Base-by-base conservation (phyloP, 1,140 invertebrate species). In the Aphidius gifuensis region DNA sequence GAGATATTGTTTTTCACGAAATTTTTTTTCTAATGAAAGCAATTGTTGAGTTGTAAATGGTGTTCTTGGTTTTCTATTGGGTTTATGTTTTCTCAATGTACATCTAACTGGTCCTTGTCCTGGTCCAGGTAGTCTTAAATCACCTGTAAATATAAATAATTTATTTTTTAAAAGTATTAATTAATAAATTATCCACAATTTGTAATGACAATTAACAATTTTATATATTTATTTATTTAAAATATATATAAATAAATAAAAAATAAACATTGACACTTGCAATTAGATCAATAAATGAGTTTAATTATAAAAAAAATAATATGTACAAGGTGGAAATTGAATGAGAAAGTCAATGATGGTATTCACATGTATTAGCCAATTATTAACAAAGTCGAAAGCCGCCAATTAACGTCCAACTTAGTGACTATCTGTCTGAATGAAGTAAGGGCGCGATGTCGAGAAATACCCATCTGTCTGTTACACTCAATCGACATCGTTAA, bases 21-120 rank as follows among this genome's bases (percentile, higher is more conserved):
- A 98, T 81, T 98, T 98, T 82, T 92, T 92, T 80, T 98, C 96
- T 60, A 98, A 80, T 11, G 93, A 92, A 39, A 96, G 80, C 16
- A 98, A 83, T 76, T 98, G 96, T 76, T 97, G 93, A 3, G 94
- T 96, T 8, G 94, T 97, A 83, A 98, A 98, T 2, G 96, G 96
- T 0, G 96, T 98, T 48, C 96, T 83, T 2, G 96, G 96, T 78
- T 98, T 98, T 56, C 96, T 84, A 80, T 98, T 98, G 43, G 93
- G 94, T 75, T 98, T 98, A 84, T 92, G 90, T 62, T 77, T 77
- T 53, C 75, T 61, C 38, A 77, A 64, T 16, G 74, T 75, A 60
- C 75, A 77, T 61, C 74, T 69, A 43, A 77, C 74, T 5, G 73
- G 74, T 38, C 74, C 74, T 40, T 71, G 71, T 8, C 55, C 61